Base-by-base conservation (phyloP, 2,888 invertebrate genomes). In the Lucinisca nassula region DNA sequence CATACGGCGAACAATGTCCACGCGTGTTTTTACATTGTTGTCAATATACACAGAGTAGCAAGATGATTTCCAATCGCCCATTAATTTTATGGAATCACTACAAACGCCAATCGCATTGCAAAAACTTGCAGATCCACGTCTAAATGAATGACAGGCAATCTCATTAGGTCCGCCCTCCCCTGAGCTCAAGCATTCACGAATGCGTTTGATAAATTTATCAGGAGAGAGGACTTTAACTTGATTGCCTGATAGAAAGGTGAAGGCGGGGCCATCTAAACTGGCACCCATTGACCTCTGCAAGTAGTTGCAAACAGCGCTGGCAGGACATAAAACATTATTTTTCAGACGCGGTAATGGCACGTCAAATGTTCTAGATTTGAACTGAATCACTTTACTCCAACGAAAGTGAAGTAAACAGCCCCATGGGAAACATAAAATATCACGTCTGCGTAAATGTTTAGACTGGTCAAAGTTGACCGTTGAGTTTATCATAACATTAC, bases 1-100 rank as follows among this genome's bases (percentile, higher is more conserved):
- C 76, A 76, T 32, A 27, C 30, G 35, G 27, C 51, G 76, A 32
- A 51, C 40, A 17, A 51, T 49, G 6, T 49, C 12, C n/a, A 45
- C 45, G 14, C 70, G 27, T 8, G 79, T 49, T 21, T n/a, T 27
- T 6, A 38, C 32, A 37, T 51, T 35, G 38, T 79, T 79, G 21
- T 67, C 67, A n/a, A 79, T 45, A 32, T 79, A 79, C 14, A 24
- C 35, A 32, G 40, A 49, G 38, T 51, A 79, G 51, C 79, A 79
- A 17, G 38, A n/a, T 6, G 79, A 79, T 6, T 70, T 30, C 79
- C 79, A 79, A 32, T 79, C 79, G 8, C 78, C 61, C 27, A 78
- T 27, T 24, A 78, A 38, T 38, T 78, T 78, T 27, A 79, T 70
- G 0, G 67, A 35, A 14, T 67, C 70, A 10, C 58, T 24, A 67